phyloP scores from a whole-genome alignment of 2,113 vertebrate species.

The Eublepharis macularius region DNA sequence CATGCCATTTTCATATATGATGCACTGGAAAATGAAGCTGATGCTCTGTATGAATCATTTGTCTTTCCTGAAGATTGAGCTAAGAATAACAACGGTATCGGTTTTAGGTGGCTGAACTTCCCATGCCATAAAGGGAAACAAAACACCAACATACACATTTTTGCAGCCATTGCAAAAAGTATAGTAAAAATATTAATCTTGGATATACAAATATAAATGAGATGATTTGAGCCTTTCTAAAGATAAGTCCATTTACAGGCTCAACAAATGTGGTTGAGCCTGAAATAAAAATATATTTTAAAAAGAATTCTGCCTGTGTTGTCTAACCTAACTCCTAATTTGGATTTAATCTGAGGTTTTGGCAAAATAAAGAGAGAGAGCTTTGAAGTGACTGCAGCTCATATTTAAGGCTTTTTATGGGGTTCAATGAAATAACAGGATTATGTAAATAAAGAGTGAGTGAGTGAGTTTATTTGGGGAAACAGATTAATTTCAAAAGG shows the following conservation, averaged over 20 bases:
- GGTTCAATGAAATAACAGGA: slow-evolving; percentile 13
- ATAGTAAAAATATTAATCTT: slow-evolving; percentile 1
- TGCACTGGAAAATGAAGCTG: background rate
- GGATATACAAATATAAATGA: background rate
- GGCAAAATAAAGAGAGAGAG: background rate
- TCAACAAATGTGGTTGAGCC: background rate
- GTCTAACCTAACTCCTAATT: background rate
- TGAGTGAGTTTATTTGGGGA: slow-evolving; percentile 24
- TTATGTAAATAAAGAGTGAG: slow-evolving; percentile 11
- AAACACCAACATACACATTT: background rate
- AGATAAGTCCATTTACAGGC: background rate
- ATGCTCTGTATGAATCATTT: background rate
- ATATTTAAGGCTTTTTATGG: slow-evolving; percentile 1
- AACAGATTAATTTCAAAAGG: slow-evolving; percentile 21
- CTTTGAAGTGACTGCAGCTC: slow-evolving; percentile 1
- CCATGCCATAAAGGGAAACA: background rate
- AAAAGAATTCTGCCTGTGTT: background rate
- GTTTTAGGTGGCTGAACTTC: background rate
- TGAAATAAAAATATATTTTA: background rate
- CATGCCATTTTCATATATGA: background rate
- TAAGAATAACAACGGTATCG: background rate
- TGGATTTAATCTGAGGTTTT: slow-evolving; percentile 19
- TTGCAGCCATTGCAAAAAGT: background rate
- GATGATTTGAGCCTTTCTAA: background rate
- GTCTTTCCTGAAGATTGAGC: background rate